Evolutionary conservation across 1,140 invertebrate species (phyloP), one percentile per base, ranked within the genome.

Genomic region (Megalopta genalis): DNA sequence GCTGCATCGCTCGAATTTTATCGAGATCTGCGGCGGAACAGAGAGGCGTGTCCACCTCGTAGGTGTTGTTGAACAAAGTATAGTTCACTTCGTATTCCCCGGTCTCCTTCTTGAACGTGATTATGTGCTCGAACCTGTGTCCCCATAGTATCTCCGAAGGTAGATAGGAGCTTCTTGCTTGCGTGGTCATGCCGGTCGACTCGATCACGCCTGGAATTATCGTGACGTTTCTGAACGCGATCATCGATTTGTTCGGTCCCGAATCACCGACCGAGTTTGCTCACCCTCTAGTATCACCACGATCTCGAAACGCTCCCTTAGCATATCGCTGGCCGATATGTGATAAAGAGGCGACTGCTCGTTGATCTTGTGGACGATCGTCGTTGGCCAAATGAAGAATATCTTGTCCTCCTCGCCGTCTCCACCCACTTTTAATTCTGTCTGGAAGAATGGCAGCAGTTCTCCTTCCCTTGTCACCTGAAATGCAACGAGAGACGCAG

Each of bases 361-460:
- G 86, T 98, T 96, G 72, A 98, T 97, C 83, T 94, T 94, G 88
- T 98, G 97, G 8, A 97, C 95, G 76, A 98, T 96, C 1, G 96
- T 96, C 91, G 97, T 96, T 0, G 98, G 98, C 98, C 98, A 99
- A 59, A 99, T 98, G 86, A 99, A 97, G 91, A 99, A 98, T 6
- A 98, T 91, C 83, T 97, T 95, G 68, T 96, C 95, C 70, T 96
- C 95, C 70, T 97, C 97, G 68, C 96, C 96, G 88, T 99, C 97
- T 0, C 97, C 96, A n/a, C 96, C 96, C 14, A 97, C 94, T 76
- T 95, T 95, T 62, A 98, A 91, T 88, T 97, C 97, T 8, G 97
- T 96, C 84, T 98, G 97, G 88, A 97, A 96, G 88, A 97, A 97
- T 0, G 95, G 95, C 71, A 98, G 92, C 52, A 96, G 90, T 91